Conservation (phyloP, 2,888 invertebrate species). For the Yponomeuta malinellus region DNA sequence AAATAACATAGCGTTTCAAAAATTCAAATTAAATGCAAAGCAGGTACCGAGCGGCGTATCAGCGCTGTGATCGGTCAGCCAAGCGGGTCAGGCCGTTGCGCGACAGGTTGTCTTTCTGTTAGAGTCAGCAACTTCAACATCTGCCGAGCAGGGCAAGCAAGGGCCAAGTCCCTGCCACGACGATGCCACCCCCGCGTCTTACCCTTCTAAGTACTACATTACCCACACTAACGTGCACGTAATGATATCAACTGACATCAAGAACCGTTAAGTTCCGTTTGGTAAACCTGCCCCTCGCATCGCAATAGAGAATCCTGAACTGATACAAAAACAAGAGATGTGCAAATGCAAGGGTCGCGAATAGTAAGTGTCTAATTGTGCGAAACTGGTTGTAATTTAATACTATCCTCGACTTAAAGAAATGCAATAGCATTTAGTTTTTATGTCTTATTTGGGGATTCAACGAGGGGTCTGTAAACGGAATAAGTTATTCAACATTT, state of each 20-base stretch:
- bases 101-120: constrained; percentile 73
- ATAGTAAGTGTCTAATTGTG: constrained; percentile 59
- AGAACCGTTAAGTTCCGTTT: constrained; percentile 70
- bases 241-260: constrained; percentile 49
- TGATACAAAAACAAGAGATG: constrained; percentile 37
- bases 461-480: constrained; percentile 3
- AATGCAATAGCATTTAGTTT: constrained; percentile 24
- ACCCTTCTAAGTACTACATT: constrained; percentile 51
- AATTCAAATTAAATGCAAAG: constrained; percentile 8
- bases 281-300: constrained; percentile 52
- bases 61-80: constrained; percentile 55
- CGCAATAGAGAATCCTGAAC: constrained; percentile 42
- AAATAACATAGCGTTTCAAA: background rate
- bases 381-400: constrained; percentile 51
- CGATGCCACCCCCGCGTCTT: constrained; percentile 60
- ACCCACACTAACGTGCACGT: constrained; percentile 25
- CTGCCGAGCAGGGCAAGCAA: constrained; percentile 47
- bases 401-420: constrained; percentile 7
- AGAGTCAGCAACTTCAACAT: constrained; percentile 47
- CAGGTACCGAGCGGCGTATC: constrained; percentile 40
- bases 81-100: constrained; percentile 67
- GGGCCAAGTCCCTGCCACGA: constrained; percentile 46
- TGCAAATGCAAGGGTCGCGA: constrained; percentile 67
- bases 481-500: background rate
- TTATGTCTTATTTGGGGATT: constrained; percentile 33